Evolutionary conservation across 1,140 invertebrate species (phyloP).

Genomic region (Psilanteris sp.): DNA sequence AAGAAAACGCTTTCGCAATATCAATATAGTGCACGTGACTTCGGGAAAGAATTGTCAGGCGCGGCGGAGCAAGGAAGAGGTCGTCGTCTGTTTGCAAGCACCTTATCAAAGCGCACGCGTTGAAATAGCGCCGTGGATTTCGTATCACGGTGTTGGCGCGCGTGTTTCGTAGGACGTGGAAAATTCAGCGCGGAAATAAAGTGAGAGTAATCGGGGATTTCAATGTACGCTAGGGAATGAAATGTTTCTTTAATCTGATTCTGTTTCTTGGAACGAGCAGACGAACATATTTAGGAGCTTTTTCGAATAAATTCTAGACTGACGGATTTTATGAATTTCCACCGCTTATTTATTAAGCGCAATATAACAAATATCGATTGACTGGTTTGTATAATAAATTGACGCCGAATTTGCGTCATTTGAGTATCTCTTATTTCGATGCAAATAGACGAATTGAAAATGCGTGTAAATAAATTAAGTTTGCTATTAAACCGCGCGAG

Average conservation of each 20-base stretch:
- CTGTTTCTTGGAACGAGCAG: background rate
- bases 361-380: too few species aligned
- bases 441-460: too few species aligned
- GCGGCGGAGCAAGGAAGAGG: conserved; percentile 8
- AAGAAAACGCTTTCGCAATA: conserved; percentile 59
- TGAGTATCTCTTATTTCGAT: too few species aligned
- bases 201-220: conserved; percentile 44
- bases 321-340: too few species aligned
- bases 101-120: conserved; percentile 39
- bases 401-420: too few species aligned
- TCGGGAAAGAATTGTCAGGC: conserved; percentile 43
- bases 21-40: conserved; percentile 57
- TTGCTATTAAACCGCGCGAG: too few species aligned
- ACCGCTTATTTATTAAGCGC: too few species aligned
- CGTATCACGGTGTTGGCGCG: conserved; percentile 44
- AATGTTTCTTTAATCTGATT: conserved; percentile 37
- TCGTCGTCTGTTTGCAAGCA: conserved; percentile 11
- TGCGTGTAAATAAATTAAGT: too few species aligned
- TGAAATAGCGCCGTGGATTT: conserved; percentile 35
- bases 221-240: conserved; percentile 14
- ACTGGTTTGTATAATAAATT: too few species aligned
- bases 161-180: conserved; percentile 21
- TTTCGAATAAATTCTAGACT: too few species aligned
- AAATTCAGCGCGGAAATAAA: conserved; percentile 37
- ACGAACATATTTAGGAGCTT: background rate